A percentile compares a stretch with the other conserved stretches of the same genome.
phyloP scores from a whole-genome alignment of 2,888 invertebrate species.

The Melinaea marsaeus region DNA sequence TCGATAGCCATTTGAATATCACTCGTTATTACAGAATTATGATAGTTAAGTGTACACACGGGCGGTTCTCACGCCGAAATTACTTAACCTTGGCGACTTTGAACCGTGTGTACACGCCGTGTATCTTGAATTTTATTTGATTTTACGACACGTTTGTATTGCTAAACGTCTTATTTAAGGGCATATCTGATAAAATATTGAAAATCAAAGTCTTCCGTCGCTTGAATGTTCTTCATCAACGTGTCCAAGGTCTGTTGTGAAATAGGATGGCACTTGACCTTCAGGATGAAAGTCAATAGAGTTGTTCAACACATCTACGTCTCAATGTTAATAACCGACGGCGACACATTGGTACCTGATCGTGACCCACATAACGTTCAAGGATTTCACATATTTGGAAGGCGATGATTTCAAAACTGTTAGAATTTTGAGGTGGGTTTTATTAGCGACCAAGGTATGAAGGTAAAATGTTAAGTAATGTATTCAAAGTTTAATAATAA shows the following conservation, averaged over 20 bases:
- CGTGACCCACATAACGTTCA: conserved; percentile 75
- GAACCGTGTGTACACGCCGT: conserved; percentile 31
- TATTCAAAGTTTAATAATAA: no score
- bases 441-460: conserved; percentile 49
- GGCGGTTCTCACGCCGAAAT: conserved; percentile 72
- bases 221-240: conserved; percentile 61
- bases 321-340: conserved; percentile 71
- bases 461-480: conserved; percentile 42
- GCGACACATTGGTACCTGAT: conserved; percentile 72
- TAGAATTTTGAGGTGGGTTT: conserved; percentile 62
- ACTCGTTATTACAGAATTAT: conserved; percentile 74
- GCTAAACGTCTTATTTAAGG: neutral
- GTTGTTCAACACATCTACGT: conserved; percentile 69
- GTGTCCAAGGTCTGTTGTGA: conserved; percentile 73
- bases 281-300: conserved; percentile 77
- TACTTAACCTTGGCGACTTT: conserved; percentile 65
- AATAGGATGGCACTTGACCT: conserved; percentile 78
- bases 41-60: conserved; percentile 70
- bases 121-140: conserved; percentile 11
- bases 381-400: conserved; percentile 77
- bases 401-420: conserved; percentile 70
- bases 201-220: conserved; percentile 66
- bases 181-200: conserved; percentile 47
- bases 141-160: neutral
- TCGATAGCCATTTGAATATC: conserved; percentile 75